Conservation (phyloP, 1,140 invertebrate species). For the Pygmarrhopalites habei region DNA sequence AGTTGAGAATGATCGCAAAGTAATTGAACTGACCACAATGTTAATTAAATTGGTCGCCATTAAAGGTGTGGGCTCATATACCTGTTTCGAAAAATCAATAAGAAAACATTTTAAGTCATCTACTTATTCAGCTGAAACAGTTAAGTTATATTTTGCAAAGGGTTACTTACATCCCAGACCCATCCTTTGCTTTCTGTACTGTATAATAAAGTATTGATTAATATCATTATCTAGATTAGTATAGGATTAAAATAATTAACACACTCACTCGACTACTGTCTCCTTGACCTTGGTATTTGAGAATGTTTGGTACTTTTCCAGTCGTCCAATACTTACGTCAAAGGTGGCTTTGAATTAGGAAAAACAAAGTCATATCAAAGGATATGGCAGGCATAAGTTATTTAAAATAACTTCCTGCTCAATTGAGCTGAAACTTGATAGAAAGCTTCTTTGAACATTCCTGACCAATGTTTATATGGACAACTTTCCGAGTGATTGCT, state of each 20-base stretch:
- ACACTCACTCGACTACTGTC: neutral
- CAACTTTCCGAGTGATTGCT: no score
- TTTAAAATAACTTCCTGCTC: no score
- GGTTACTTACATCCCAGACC: neutral
- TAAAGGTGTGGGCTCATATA: neutral
- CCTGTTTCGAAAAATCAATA: neutral
- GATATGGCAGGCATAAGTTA: no score
- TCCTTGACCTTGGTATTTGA: neutral
- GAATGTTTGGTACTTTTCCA: neutral
- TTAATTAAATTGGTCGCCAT: neutral
- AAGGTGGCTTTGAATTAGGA: slow-evolving; percentile 67
- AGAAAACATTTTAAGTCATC: neutral
- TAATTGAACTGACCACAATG: neutral
- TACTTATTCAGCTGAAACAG: no score
- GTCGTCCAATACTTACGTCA: slow-evolving; percentile 43
- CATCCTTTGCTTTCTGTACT: neutral
- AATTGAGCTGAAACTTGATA: no score
- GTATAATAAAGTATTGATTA: neutral
- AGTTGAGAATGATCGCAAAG: no score
- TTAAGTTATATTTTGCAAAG: neutral
- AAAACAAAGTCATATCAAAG: no score
- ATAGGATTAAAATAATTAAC: neutral
- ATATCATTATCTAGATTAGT: neutral
- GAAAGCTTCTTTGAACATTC: no score
- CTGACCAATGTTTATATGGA: no score